Conservation (phyloP, 2,797 vertebrate species). For the Eurystomus glaucurus region DNA sequence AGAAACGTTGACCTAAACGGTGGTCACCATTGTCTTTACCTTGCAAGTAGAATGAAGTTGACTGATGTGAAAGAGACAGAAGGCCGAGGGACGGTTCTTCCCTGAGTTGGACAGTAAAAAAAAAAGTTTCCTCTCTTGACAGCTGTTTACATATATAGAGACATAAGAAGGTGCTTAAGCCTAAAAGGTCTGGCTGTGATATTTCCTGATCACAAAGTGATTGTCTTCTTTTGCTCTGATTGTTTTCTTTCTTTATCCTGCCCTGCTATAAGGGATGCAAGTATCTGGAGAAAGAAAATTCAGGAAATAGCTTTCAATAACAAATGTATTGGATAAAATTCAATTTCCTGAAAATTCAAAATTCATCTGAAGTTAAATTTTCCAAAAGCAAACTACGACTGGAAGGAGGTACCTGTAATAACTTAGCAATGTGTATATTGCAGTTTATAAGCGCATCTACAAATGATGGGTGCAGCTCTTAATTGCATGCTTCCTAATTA, state of each 20-base stretch:
- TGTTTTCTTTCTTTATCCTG: background rate
- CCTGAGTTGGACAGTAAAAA: background rate
- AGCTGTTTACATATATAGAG: background rate
- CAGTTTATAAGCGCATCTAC: background rate
- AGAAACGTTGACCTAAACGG: background rate
- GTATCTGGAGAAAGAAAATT: background rate
- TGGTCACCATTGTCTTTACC: background rate
- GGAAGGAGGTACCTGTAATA: background rate
- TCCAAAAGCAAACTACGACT: background rate
- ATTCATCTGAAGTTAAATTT: background rate
- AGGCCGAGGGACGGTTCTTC: rapidly evolving
- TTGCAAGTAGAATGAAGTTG: background rate
- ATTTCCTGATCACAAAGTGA: background rate
- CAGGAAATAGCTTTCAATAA: background rate
- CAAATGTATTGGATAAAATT: background rate
- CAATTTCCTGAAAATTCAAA: background rate
- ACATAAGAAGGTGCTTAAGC: background rate
- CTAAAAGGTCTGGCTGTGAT: background rate
- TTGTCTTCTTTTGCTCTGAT: background rate
- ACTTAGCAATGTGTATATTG: background rate
- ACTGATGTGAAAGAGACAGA: background rate
- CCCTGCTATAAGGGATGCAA: background rate
- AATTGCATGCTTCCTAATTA: background rate
- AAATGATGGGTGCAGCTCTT: background rate
- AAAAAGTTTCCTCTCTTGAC: background rate